phyloP scores from a whole-genome alignment of 1,140 invertebrate species.

The Sminthurinus signatus region DNA sequence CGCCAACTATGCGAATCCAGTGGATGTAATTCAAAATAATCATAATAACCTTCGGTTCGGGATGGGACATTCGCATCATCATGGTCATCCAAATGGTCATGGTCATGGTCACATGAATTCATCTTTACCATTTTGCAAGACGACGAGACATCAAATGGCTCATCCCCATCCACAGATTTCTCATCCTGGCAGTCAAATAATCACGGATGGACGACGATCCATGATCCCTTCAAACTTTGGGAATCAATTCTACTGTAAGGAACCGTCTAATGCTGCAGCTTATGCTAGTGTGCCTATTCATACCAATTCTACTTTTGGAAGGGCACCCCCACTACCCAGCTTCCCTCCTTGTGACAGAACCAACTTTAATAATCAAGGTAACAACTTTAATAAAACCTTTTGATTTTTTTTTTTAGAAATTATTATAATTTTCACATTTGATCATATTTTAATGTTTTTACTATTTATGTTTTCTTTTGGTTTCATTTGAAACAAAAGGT shows the following conservation, averaged over 20 bases:
- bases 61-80: constrained; percentile 12
- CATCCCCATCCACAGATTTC: background rate
- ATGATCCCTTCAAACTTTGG: constrained; percentile 16
- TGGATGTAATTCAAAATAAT: constrained; percentile 20
- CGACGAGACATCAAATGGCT: background rate
- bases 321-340: constrained; percentile 24
- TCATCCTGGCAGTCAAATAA: background rate
- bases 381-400: background rate
- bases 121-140: constrained; percentile 13
- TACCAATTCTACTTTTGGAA: constrained; percentile 16
- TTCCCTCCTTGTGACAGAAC: constrained; percentile 21
- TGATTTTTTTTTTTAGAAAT: no score
- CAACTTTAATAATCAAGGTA: constrained; percentile 25
- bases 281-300: constrained; percentile 34
- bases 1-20: constrained; percentile 25
- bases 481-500: no score
- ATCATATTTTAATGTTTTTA: no score
- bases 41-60: no score
- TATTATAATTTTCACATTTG: no score
- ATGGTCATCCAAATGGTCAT: background rate
- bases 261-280: constrained; percentile 23
- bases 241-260: constrained; percentile 20
- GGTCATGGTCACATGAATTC: background rate
- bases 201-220: background rate
- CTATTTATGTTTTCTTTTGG: background rate